Base-by-base conservation (phyloP, 2,888 invertebrate genomes). In the Holacanthella duospinosa region DNA sequence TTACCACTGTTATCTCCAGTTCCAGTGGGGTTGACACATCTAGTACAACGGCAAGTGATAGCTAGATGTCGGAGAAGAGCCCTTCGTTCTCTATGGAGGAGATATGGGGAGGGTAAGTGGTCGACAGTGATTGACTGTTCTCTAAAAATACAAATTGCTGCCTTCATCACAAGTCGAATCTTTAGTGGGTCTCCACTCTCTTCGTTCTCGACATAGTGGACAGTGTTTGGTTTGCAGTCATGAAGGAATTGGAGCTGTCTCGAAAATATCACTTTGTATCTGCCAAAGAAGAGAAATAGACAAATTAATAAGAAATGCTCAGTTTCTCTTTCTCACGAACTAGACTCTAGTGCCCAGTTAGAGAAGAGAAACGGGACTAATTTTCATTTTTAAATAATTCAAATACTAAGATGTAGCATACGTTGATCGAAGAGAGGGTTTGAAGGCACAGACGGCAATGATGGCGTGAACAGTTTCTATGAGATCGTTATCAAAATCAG, bases 151-250 rank as follows among this genome's bases (percentile, higher is more conserved):
- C 66, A 60, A 29, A 63, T 25, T 19, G 70, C 66, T 24, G 70
- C 69, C 62, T 71, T 71, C 9, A 66, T 67, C 25, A 70, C 63
- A 9, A 70, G 63, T 24, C 59, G 63, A 63, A 67, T 64, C 28
- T 65, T 63, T 27, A 59, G 59, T n/a, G 55, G 57, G 36, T 61
- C 55, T 25, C 67, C 68, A 24, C 29, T 64, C 25, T 55, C 28
- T 59, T 68, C 68, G 56, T 67, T 61, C 55, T 69, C 67, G 36
- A 71, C 44, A 29, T 64, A 70, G 43, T 69, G 68, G 44, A 71
- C 55, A n/a, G 71, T 70, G 59, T 71, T 71, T n/a, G 71, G 71
- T 44, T 70, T 62, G 61, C 71, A 71, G 61, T 65, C 64, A 25
- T 71, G 71, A 48, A 66, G 66, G 63, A 71, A 71, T 12, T 64